Base-by-base conservation (phyloP, 2,888 invertebrate species). In the Microchrysa polita region DNA sequence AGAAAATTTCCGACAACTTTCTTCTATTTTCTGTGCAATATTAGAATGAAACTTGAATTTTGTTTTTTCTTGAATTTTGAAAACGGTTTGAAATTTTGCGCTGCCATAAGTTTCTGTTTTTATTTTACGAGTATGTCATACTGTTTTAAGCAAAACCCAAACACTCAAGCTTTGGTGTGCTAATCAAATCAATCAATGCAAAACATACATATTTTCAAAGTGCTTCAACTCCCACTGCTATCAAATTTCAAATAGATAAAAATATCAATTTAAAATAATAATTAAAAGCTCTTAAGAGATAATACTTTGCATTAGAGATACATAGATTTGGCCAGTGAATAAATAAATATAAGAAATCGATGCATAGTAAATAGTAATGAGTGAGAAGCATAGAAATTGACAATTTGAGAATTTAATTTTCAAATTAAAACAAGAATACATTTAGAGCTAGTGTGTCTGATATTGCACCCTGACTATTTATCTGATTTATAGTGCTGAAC, bases 341-440 rank as follows among this genome's bases (percentile, higher is more conserved):
- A 65, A 23, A 23, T 27, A 59, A 59, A 59, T 20, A 27, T 23
- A 22, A 57, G 22, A 57, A 20, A n/a, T n/a, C n/a, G 27, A 34
- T 34, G 27, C 27, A 34, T 34, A 34, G 27, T 34, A 5, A 7
- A 34, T 34, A 34, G 27, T 34, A 34, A 34, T 34, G 27, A 34
- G 27, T 34, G 27, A 34, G 27, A 34, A 34, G 27, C 27, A 34
- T 34, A 34, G 27, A 34, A 2, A 34, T 34, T 34, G 27, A 34
- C 27, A 34, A 34, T 55, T n/a, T n/a, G n/a, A n/a, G n/a, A n/a
- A n/a, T 4, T 12, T 22, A 18, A 14, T 2, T 48, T 65, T 48
- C 44, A 65, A 14, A 69, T 69, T 69, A 55, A 55, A 69, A 69
- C 57, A 57, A 69, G 55, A n/a, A 55, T 69, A 55, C 10, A 63